Base-by-base conservation (phyloP, 2,113 vertebrate genomes). In the Rostratula benghalensis region DNA sequence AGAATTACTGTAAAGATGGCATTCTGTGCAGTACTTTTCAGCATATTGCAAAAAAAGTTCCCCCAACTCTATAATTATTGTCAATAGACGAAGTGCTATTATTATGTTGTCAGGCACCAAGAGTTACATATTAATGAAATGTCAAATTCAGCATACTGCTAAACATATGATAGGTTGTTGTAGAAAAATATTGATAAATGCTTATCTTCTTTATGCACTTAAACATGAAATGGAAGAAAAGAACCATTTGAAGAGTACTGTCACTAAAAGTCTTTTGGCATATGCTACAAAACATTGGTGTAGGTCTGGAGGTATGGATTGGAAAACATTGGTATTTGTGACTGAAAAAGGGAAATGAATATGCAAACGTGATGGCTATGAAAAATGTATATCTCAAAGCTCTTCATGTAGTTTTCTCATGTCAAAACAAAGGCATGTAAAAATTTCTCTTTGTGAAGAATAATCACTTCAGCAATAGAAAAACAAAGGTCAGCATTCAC, bases 101-200 rank as follows among this genome's bases (percentile, higher is more conserved):
- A 78, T 94, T 95, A 89, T 83, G 59, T 84, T 92, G 94, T 93
- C 88, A 96, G 63, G n/a, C 43, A 79, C 39, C 56, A 74, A 56
- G 77, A 90, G 45, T 53, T 82, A 13, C 73, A 83, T 28, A 14
- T 81, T 65, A 94, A 69, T 81, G 54, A 78, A 96, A 76, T 24
- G 7, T 92, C 73, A 95, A 85, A 94, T 91, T 57, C 45, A 51
- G 48, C 43, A 48, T 68, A 28, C 13, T 67, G 12, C 75, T 90
- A 87, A 87, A 85, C 2, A 46, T 41, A 33, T 64, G 70, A 81
- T 63, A 70, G 27, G 4, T 64, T 94, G 56, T 48, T 83, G 20
- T 85, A 71, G 43, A 93, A 78, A 95, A 91, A 82, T 94, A 85
- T 79, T 95, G 75, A 87, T 87, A 95, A 94, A 82, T 50, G 30